Base-by-base conservation (phyloP, 2,888 invertebrate species). In the Pachliopta kotzebuea region DNA sequence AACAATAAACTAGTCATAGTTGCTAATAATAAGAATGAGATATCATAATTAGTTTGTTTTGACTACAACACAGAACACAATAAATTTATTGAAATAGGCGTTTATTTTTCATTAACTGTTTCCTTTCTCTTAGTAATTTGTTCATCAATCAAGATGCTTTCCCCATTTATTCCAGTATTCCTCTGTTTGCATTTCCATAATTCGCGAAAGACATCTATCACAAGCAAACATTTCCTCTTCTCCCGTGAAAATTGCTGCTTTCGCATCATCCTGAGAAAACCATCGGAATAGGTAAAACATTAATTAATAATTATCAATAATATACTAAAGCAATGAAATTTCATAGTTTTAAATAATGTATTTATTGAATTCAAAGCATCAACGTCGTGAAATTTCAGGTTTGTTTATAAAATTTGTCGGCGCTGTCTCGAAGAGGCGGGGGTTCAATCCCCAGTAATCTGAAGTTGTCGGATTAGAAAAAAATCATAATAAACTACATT, bases 171-270 rank as follows among this genome's bases (percentile, higher is more conserved):
- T 94, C 99, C 99, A 99, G 85, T 99, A 99, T 71, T 96, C 96
- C 62, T 95, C 94, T 0, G 97, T 96, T 87, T 98, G 98, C 99
- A 99, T 99, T 92, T 99, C 98, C 71, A 95, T 94, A 45, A 99
- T 93, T 69, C 99, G 93, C 0, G 99, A 99, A 29, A 98, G 85
- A 24, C 99, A 98, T 64, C 99, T 93, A 76, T 98, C 98, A 80
- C 96, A 98, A 0, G 99, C 99, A 87, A 99, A 99, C 76, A 98
- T 90, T 90, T 99, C 99, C 86, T 99, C 99, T 83, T 98, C 98
- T 0, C 99, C 99, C 0, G 98, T 98, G 78, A 99, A 99, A 72
- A 99, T 95, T 76, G 96, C 98, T 4, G 98, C 96, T 70, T 94
- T 93, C 23, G 96, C 94, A 76, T 95, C 94, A 63, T 94, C 95